phyloP scores from a whole-genome alignment of 2,888 invertebrate species.

The Morpho helenor region DNA sequence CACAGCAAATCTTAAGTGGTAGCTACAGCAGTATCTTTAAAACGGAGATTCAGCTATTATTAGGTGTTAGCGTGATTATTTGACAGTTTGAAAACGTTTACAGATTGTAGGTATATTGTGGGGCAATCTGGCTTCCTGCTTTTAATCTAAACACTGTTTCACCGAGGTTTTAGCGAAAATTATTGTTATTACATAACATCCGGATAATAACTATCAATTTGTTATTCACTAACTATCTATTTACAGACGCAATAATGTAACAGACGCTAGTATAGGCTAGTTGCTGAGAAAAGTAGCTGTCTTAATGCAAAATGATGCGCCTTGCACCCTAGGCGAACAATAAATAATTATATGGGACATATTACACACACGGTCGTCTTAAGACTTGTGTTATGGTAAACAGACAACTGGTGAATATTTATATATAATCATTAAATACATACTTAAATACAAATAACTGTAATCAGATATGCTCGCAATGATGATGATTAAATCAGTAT shows the following conservation, averaged over 20 bases:
- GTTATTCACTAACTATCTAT: background rate
- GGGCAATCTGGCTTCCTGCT: slow-evolving; percentile 76
- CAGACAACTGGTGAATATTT: too few relatives aligned
- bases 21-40: slow-evolving; percentile 67
- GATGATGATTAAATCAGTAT: too few relatives aligned
- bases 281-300: too few relatives aligned
- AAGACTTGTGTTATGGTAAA: too few relatives aligned
- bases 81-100: slow-evolving; percentile 79
- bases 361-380: too few relatives aligned
- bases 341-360: too few relatives aligned
- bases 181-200: slow-evolving; percentile 50
- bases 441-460: too few relatives aligned
- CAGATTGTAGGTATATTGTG: slow-evolving; percentile 66
- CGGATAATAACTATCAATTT: slow-evolving; percentile 45
- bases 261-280: too few relatives aligned
- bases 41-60: slow-evolving; percentile 70
- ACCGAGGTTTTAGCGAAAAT: slow-evolving; percentile 51
- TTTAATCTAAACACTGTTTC: slow-evolving; percentile 70
- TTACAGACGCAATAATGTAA: background rate
- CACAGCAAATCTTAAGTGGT: slow-evolving; percentile 44
- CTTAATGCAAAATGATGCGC: too few relatives aligned
- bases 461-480: too few relatives aligned
- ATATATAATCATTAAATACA: too few relatives aligned
- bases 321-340: too few relatives aligned
- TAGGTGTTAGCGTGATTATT: slow-evolving; percentile 75